These are phyloP conservation scores for Ameiurus melas DNA, from an alignment of 2,113 vertebrate genomes.

Conservation along the genomic window DNA sequence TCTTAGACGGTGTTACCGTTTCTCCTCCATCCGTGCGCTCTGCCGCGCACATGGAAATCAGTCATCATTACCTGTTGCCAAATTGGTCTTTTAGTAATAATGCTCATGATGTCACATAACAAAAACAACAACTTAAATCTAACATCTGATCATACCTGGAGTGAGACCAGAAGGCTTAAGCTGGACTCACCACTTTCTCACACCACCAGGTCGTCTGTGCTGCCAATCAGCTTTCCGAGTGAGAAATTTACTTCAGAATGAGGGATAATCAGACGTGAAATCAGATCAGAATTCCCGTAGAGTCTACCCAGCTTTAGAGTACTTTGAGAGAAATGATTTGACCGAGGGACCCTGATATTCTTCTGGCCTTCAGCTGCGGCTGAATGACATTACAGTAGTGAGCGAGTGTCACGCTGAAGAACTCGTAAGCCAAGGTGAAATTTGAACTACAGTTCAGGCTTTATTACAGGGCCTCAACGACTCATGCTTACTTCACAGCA, in stretches of 20 bases:
- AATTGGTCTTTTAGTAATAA: not conserved
- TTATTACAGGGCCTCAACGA: not conserved
- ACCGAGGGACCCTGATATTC: not conserved
- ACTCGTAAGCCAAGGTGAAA: not conserved
- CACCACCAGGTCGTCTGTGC: not conserved
- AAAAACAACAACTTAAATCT: not conserved
- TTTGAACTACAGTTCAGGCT: not conserved
- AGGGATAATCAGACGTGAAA: not conserved
- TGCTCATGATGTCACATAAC: not conserved
- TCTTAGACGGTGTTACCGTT: not conserved
- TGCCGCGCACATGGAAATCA: not conserved
- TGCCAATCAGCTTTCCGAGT: not conserved
- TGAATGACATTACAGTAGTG: not conserved
- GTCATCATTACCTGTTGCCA: not conserved
- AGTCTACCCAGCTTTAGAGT: not conserved
- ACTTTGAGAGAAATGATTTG: not conserved
- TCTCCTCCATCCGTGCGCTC: not conserved
- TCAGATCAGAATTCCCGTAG: not conserved
- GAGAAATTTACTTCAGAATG: not conserved
- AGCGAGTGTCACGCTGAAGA: not conserved
- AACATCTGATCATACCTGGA: no score
- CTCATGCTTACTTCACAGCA: not conserved
- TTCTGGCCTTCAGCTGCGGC: not conserved
- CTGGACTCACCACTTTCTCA: not conserved
- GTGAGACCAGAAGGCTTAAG: not conserved